A percentile compares a stretch with the other conserved stretches of the same genome.
Conservation (phyloP, 1,140 invertebrate species). For the Cyrtorhinus lividipennis region DNA sequence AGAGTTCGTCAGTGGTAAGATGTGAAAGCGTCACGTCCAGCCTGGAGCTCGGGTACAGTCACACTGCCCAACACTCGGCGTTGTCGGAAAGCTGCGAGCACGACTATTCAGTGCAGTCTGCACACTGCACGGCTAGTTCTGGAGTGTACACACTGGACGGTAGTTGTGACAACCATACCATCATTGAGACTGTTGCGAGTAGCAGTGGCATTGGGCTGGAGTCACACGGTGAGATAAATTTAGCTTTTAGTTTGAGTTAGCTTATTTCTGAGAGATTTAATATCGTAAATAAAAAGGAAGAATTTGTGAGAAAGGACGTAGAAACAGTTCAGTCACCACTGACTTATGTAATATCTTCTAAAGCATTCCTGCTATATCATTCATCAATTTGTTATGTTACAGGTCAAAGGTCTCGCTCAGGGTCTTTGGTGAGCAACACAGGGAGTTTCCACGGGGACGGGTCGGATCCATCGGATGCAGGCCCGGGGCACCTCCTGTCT, state of each 20-base stretch:
- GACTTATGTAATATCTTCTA: too few species aligned
- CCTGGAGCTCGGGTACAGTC: conserved; percentile 61
- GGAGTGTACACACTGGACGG: conserved; percentile 30
- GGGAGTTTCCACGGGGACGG: conserved; percentile 71
- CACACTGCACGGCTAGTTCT: conserved; percentile 29
- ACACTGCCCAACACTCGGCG: conserved; percentile 66
- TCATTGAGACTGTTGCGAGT: conserved; percentile 28
- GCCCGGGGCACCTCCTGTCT: conserved; percentile 51
- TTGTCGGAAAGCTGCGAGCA: conserved; percentile 44
- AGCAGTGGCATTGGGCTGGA: conserved; percentile 35
- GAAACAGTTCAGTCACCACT: too few species aligned
- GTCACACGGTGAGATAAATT: conserved; percentile 24
- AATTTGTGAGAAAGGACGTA: too few species aligned
- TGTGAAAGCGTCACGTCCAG: conserved; percentile 53
- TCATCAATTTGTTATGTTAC: too few species aligned
- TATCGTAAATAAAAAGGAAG: too few species aligned
- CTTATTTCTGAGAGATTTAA: too few species aligned
- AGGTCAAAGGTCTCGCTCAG: conserved; percentile 39
- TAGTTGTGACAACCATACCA: conserved; percentile 32
- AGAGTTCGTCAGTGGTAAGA: conserved; percentile 27
- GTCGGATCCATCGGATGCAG: conserved; percentile 60
- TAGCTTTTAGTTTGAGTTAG: too few species aligned
- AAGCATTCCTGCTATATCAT: too few species aligned
- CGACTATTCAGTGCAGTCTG: conserved; percentile 35
- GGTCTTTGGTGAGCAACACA: conserved; percentile 56